Conservation (phyloP, 2,113 vertebrate genomes). For the Hystrix brachyura region DNA sequence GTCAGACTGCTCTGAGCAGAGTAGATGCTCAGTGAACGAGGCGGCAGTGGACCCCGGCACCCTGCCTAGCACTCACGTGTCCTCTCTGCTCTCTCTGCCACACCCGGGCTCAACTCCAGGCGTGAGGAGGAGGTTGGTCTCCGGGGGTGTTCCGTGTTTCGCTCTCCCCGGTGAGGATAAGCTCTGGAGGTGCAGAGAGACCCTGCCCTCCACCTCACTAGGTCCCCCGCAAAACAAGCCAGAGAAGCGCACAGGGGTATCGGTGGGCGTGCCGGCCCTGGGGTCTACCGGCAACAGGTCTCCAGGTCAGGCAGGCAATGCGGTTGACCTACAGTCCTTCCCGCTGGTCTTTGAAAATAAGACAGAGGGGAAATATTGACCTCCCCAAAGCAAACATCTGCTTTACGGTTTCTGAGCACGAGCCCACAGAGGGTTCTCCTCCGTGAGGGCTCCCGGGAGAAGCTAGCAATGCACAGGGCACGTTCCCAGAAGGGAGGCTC, state of each 20-base stretch:
- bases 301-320: constrained; percentile 14
- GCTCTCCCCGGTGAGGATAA: neutral
- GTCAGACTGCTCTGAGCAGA: neutral
- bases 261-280: neutral
- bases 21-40: fast-evolving
- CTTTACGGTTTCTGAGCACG: constrained; percentile 26
- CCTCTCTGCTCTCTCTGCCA: neutral
- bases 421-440: neutral
- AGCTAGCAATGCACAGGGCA: no score
- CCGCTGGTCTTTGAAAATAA: constrained; percentile 47
- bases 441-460: neutral
- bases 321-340: neutral
- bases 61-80: no score
- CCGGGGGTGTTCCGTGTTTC: neutral
- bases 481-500: neutral
- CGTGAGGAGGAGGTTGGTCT: neutral
- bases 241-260: neutral
- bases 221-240: neutral
- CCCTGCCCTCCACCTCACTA: neutral
- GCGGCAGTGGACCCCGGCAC: neutral
- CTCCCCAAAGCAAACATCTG: constrained; percentile 58
- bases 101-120: neutral
- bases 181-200: neutral
- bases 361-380: constrained; percentile 27
- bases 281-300: neutral